Conservation (phyloP, 2,797 vertebrate genomes). For the Acipenser ruthenus region DNA sequence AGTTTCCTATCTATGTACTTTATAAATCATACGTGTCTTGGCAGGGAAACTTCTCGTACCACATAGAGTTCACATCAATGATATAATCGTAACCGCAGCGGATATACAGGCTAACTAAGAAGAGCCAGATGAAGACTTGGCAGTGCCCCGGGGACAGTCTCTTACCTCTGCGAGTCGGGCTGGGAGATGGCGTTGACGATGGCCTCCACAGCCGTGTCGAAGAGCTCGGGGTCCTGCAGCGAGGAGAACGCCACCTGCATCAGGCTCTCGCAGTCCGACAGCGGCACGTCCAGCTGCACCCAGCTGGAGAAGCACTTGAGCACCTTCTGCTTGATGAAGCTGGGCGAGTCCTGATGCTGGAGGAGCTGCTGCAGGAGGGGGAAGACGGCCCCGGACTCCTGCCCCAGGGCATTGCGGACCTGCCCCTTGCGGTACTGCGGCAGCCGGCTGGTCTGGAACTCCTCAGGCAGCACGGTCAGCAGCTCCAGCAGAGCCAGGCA, state of each 20-base stretch:
- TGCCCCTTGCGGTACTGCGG: slow-evolving; percentile 90
- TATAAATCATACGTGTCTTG: too few relatives aligned
- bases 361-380: slow-evolving; percentile 91
- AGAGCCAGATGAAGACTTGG: too few relatives aligned
- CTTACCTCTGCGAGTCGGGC: slow-evolving; percentile 93
- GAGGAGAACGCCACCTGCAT: slow-evolving; percentile 87
- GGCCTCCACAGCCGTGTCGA: slow-evolving; percentile 92
- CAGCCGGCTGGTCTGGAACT: slow-evolving; percentile 95
- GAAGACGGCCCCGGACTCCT: slow-evolving; percentile 84
- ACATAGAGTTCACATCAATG: too few relatives aligned
- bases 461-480: slow-evolving; percentile 92
- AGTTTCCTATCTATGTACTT: too few relatives aligned
- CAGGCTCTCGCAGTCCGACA: slow-evolving; percentile 86
- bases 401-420: slow-evolving; percentile 83
- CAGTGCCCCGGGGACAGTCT: too few relatives aligned
- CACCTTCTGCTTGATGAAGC: slow-evolving; percentile 88
- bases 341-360: slow-evolving; percentile 80
- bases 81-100: too few relatives aligned
- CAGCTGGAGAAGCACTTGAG: slow-evolving; percentile 97
- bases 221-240: slow-evolving; percentile 89
- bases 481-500: slow-evolving; percentile 92
- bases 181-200: slow-evolving; percentile 97
- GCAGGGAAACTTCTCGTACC: too few relatives aligned
- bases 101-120: too few relatives aligned
- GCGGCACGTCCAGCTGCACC: slow-evolving; percentile 90